Conservation (phyloP, 2,888 invertebrate genomes). For the Opisthograptis luteolata region DNA sequence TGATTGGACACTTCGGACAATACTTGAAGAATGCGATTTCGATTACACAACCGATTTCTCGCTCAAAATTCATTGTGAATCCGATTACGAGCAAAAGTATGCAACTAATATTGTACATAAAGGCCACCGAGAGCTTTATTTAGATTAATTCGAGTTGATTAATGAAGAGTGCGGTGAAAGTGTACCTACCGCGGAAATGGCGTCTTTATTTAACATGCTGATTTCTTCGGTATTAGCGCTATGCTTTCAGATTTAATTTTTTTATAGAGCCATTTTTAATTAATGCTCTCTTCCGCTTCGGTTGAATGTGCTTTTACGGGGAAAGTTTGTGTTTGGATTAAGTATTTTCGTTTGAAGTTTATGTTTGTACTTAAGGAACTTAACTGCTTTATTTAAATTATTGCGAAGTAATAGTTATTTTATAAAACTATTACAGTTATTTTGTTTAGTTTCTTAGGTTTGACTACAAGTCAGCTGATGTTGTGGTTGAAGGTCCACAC, state of each 20-base stretch:
- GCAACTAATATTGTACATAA: slow-evolving; percentile 33
- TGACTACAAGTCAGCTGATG: too few relatives aligned
- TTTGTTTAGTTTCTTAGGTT: too few relatives aligned
- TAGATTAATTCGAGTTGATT: slow-evolving; percentile 71
- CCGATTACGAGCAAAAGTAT: slow-evolving; percentile 34
- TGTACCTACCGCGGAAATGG: slow-evolving; percentile 33
- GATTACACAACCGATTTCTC: slow-evolving; percentile 36
- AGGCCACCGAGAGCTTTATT: slow-evolving; percentile 52
- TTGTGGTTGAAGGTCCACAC: too few relatives aligned
- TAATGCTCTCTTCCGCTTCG: slow-evolving; percentile 15
- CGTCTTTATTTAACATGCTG: slow-evolving; percentile 52
- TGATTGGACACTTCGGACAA: slow-evolving; percentile 8
- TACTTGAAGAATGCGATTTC: slow-evolving; percentile 17
- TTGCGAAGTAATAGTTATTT: too few relatives aligned
- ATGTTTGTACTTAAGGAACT: too few relatives aligned
- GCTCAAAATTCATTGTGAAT: slow-evolving; percentile 32
- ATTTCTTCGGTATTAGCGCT: slow-evolving; percentile 34
- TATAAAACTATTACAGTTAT: too few relatives aligned
- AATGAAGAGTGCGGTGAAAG: slow-evolving; percentile 69
- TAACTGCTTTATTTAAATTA: too few relatives aligned
- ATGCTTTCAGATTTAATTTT: slow-evolving; percentile 30
- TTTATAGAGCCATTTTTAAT: slow-evolving; percentile 27
- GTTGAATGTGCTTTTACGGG: slow-evolving; percentile 12
- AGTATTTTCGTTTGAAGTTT: background rate
- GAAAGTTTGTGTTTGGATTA: slow-evolving; percentile 13